These are phyloP conservation scores for Megalonaias nervosa DNA, from an alignment of 1,140 invertebrate genomes.

Conservation along the genomic window DNA sequence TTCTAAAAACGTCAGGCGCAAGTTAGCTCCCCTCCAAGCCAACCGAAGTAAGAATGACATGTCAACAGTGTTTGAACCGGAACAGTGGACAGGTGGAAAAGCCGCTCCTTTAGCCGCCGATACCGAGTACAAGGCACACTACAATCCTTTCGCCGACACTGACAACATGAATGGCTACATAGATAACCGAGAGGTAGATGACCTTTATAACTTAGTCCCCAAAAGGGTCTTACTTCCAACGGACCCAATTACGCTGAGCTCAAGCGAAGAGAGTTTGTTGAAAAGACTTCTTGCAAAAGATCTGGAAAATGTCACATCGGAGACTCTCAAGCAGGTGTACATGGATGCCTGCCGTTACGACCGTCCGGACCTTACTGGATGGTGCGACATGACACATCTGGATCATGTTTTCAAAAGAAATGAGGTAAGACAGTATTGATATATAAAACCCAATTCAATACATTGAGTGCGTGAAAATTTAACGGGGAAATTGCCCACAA, in stretches of 20 bases:
- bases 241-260: slow-evolving; percentile 23
- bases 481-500: too few relatives aligned
- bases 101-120: slow-evolving; percentile 21
- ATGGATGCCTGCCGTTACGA: slow-evolving; percentile 2
- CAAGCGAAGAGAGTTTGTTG: background rate
- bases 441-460: too few relatives aligned
- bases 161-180: slow-evolving; percentile 1
- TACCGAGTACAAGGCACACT: slow-evolving; percentile 31
- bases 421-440: background rate
- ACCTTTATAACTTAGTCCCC: slow-evolving; percentile 25
- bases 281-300: background rate
- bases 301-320: background rate
- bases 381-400: slow-evolving; percentile 10
- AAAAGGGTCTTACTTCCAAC: slow-evolving; percentile 23
- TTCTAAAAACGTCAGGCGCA: slow-evolving; percentile 26
- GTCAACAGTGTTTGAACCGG: slow-evolving; percentile 41
- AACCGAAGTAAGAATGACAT: slow-evolving; percentile 37
- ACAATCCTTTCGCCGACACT: background rate
- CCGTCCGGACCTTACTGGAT: slow-evolving; percentile 3
- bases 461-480: too few relatives aligned
- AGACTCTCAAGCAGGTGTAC: slow-evolving; percentile 14
- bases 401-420: background rate
- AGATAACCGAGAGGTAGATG: background rate
- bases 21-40: slow-evolving; percentile 28
- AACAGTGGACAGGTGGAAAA: slow-evolving; percentile 33